These are phyloP conservation scores for Gallinago undulata DNA, from an alignment of 2,113 vertebrate genomes.

Conservation along the genomic window DNA sequence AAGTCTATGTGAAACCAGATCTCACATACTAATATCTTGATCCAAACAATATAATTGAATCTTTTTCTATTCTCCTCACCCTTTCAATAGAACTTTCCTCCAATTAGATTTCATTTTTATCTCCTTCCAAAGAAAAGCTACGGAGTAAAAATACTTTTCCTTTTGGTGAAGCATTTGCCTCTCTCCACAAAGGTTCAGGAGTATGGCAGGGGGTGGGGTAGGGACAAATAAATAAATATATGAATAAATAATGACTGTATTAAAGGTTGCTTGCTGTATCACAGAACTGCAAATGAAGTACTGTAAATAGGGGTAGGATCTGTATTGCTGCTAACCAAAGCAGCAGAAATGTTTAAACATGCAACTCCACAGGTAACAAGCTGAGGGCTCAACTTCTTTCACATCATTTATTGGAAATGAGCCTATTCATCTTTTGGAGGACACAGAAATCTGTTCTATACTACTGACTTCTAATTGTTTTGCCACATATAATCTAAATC, in stretches of 20 bases:
- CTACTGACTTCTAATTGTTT: background rate
- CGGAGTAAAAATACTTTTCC: background rate
- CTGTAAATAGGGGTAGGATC: background rate
- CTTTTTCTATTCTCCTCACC: constrained; percentile 25
- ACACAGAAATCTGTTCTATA: background rate
- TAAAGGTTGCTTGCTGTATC: background rate
- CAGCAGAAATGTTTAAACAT: background rate
- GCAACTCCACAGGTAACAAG: constrained; percentile 10
- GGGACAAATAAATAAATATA: background rate
- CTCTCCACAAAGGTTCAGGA: background rate
- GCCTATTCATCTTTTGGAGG: background rate
- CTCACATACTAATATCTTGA: constrained; percentile 66
- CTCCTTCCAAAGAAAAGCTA: background rate
- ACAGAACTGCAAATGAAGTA: background rate
- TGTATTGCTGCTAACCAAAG: background rate
- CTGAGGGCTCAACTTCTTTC: background rate
- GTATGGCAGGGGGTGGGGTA: accelerated
- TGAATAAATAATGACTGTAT: background rate
- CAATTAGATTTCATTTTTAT: constrained; percentile 11
- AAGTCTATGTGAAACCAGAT: constrained; percentile 67
- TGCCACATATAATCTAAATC: background rate
- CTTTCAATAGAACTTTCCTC: constrained; percentile 35
- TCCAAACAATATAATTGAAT: constrained; percentile 36
- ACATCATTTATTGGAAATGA: background rate
- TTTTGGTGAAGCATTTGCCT: background rate